Evolutionary conservation across 2,113 vertebrate species (phyloP), one percentile per base, ranked within the genome.

Genomic region (Petrocephalus microphthalmus): DNA sequence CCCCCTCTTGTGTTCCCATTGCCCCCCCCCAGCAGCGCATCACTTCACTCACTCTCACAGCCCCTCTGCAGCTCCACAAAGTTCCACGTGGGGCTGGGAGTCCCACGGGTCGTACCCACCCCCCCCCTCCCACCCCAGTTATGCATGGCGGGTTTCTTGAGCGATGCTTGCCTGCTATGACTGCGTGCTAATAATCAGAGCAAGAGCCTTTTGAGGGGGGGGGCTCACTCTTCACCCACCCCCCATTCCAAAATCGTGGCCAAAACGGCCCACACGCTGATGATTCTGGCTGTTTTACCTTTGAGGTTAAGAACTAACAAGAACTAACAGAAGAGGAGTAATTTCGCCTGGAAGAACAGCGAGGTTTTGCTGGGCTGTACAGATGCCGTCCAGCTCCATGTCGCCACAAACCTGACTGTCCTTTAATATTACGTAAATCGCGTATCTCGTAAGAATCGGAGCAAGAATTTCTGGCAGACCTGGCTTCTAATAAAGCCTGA

Each of bases 1-100:
- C 91, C 93, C 93, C 91, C 92, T 92, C 92, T 90, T 93, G 92
- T 92, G 87, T 91, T 91, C 90, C 0, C 8, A 67, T 29, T 64
- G n/a, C n/a, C 60, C 25, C 60, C 60, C 11, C 60, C 25, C 25
- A n/a, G 25, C 3, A 67, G 60, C 29, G 1, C 25, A 67, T 67
- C n/a, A 29, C 10, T n/a, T 13, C 10, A 29, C 60, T 67, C 42
- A n/a, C n/a, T n/a, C n/a, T n/a, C n/a, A n/a, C 60, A 25, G 45
- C 45, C 5, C 2, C 45, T 47, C 5, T 91, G 90, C 82, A 92
- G 67, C 89, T 83, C 84, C 88, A 91, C 93, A 51, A 33, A 91
- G 92, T 92, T 91, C 91, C 91, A 92, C 92, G 92, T 91, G 89
- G 92, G 90, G 88, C 89, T 45, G 60, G n/a, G 10, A n/a, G 25